phyloP scores from a whole-genome alignment of 1,140 invertebrate genomes.

The Drosophila grimshawi region DNA sequence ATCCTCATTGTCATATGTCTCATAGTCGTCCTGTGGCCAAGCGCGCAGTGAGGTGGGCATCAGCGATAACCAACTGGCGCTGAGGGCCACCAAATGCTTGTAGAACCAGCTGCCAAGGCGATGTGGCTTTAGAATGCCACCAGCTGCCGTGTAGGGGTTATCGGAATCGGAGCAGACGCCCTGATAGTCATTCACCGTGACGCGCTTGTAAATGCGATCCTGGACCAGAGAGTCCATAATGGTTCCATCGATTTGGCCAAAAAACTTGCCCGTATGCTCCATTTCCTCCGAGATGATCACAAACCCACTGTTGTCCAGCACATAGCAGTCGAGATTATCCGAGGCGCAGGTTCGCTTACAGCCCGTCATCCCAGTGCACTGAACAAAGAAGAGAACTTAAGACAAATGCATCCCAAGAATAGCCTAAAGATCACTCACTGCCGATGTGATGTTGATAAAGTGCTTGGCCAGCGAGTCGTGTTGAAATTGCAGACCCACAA shows the following conservation, averaged over 20 bases:
- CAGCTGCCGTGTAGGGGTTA: conserved; percentile 88
- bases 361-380: conserved; percentile 89
- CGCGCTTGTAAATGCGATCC: conserved; percentile 94
- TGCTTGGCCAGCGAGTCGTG: conserved; percentile 91
- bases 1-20: conserved; percentile 78
- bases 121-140: conserved; percentile 64
- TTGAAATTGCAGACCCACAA: conserved; percentile 94
- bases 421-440: conserved; percentile 86
- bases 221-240: conserved; percentile 97
- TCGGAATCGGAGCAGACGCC: conserved; percentile 92
- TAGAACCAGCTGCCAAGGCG: conserved; percentile 72
- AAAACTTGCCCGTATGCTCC: conserved; percentile 94
- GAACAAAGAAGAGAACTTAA: not conserved
- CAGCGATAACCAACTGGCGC: conserved; percentile 72
- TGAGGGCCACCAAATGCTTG: conserved; percentile 71
- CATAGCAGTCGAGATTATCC: conserved; percentile 94
- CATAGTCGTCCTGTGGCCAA: conserved; percentile 83
- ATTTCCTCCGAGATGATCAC: conserved; percentile 95
- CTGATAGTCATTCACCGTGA: conserved; percentile 95
- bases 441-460: conserved; percentile 94
- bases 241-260: conserved; percentile 97
- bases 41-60: conserved; percentile 68
- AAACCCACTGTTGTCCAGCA: conserved; percentile 96
- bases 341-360: conserved; percentile 94
- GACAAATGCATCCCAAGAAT: not conserved